phyloP scores from a whole-genome alignment of 53 echinoderm and acorn worm species.

The Holothuria leucospilota region DNA sequence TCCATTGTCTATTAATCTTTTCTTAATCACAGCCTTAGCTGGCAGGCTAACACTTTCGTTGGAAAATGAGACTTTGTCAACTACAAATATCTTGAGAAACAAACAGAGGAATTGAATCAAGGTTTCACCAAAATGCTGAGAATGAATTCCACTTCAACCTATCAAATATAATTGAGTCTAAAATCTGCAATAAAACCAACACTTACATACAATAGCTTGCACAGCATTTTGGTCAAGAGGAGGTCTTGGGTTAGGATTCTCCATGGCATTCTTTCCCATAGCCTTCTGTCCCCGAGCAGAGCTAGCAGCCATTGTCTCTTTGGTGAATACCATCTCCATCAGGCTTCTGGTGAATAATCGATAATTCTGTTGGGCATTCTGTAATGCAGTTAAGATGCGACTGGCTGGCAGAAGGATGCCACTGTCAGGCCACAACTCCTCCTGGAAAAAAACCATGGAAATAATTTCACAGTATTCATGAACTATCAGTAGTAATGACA shows the following conservation, averaged over 20 bases:
- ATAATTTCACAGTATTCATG: too few relatives aligned
- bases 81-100: too few relatives aligned
- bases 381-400: constrained; percentile 14
- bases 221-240: constrained; percentile 48
- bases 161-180: too few relatives aligned
- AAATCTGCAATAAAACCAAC: too few relatives aligned
- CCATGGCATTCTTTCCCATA: constrained; percentile 38
- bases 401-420: constrained; percentile 43
- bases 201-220: constrained; percentile 48
- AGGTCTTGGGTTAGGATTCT: constrained; percentile 32
- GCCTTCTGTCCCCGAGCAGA: constrained; percentile 65
- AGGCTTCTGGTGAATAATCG: constrained; percentile 57
- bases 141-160: too few relatives aligned
- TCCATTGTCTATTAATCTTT: too few relatives aligned
- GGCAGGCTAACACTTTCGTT: too few relatives aligned
- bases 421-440: constrained; percentile 46
- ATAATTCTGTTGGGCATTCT: constrained; percentile 45
- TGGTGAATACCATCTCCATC: constrained; percentile 69
- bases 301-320: constrained; percentile 61
- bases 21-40: too few relatives aligned
- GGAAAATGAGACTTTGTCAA: too few relatives aligned
- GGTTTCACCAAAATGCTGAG: too few relatives aligned
- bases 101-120: too few relatives aligned
- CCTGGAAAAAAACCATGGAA: background rate
- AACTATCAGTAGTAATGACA: background rate